A percentile compares a stretch with the other conserved stretches of the same genome.
These are phyloP conservation scores for Cheilosia vernalis DNA, from an alignment of 2,888 invertebrate genomes.

Conservation along the genomic window DNA sequence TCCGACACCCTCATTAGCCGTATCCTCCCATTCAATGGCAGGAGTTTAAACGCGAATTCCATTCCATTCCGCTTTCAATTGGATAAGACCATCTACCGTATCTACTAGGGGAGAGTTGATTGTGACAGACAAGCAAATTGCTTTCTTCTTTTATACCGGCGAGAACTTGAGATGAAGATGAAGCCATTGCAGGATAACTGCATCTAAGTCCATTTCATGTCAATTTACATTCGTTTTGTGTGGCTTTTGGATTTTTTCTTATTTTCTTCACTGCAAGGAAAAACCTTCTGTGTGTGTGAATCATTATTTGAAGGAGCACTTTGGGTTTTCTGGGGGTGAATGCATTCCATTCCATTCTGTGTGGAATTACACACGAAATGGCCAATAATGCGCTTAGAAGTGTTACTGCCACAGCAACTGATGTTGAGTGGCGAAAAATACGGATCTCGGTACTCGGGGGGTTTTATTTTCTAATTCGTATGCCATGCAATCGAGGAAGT, in stretches of 20 bases:
- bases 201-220: slow-evolving; percentile 72
- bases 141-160: slow-evolving; percentile 29
- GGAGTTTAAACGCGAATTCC: slow-evolving; percentile 37
- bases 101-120: slow-evolving; percentile 25
- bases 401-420: slow-evolving; percentile 17
- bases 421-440: slow-evolving; percentile 25
- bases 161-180: slow-evolving; percentile 9
- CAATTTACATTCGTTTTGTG: slow-evolving; percentile 64
- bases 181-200: slow-evolving; percentile 48
- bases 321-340: background rate
- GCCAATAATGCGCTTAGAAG: slow-evolving; percentile 64
- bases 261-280: slow-evolving; percentile 3
- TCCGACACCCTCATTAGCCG: slow-evolving; percentile 29
- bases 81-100: slow-evolving; percentile 53
- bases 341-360: background rate
- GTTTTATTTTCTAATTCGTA: slow-evolving; percentile 48
- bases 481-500: slow-evolving; percentile 45
- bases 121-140: slow-evolving; percentile 68
- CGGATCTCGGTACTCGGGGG: slow-evolving; percentile 13
- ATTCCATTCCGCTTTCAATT: slow-evolving; percentile 49
- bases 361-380: slow-evolving; percentile 51
- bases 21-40: background rate
- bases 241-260: slow-evolving; percentile 3
- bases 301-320: background rate
- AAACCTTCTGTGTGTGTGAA: slow-evolving; percentile 12